Evolutionary conservation across 2,797 vertebrate genomes (phyloP).

Genomic region (Notamacropus eugenii): DNA sequence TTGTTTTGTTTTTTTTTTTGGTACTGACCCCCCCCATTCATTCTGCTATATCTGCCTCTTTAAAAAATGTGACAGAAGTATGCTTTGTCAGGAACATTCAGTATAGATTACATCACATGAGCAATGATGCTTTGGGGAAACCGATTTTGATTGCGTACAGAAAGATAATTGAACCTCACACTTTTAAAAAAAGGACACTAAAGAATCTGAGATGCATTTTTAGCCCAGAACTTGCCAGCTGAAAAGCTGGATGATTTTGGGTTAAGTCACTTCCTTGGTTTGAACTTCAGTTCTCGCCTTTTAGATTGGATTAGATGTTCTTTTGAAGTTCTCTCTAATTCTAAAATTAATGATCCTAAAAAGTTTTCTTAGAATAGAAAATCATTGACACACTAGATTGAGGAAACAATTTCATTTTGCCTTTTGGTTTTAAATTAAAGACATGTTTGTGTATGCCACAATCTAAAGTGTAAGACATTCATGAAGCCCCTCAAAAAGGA

Average conservation of each 20-base stretch:
- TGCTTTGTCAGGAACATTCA: neutral
- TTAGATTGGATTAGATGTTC: neutral
- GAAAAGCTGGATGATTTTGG: neutral
- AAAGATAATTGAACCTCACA: neutral
- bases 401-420: neutral
- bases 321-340: neutral
- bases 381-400: neutral
- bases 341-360: neutral
- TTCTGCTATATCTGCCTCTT: neutral
- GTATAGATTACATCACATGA: neutral
- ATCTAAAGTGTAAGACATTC: neutral
- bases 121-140: neutral
- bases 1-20: neutral
- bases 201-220: neutral
- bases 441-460: neutral
- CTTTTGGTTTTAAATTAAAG: neutral
- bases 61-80: neutral
- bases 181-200: neutral
- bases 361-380: neutral
- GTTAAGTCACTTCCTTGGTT: neutral
- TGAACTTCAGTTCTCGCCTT: neutral
- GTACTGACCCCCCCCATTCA: neutral
- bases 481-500: neutral
- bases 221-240: neutral
- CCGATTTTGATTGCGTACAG: neutral